Evolutionary conservation across 2,888 invertebrate genomes (phyloP).

Genomic region (Brachynemurus nebulosus): DNA sequence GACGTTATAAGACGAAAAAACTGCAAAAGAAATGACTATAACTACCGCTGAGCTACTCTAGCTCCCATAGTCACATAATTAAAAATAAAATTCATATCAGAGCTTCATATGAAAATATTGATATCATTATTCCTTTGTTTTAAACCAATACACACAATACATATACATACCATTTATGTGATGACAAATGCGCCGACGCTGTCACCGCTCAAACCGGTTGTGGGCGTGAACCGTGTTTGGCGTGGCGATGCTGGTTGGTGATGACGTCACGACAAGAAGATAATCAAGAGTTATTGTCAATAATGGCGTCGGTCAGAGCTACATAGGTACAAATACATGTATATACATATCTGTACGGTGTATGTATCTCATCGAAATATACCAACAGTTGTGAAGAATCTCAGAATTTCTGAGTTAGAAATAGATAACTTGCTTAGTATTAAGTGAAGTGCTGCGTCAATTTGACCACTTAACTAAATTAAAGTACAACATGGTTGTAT

Average conservation of each 20-base stretch:
- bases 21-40: too few relatives aligned
- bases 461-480: conserved; percentile 5
- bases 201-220: too few relatives aligned
- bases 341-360: conserved; percentile 6
- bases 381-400: conserved; percentile 3
- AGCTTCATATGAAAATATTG: too few relatives aligned
- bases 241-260: conserved; percentile 30
- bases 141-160: too few relatives aligned
- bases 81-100: too few relatives aligned
- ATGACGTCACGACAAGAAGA: conserved; percentile 32
- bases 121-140: too few relatives aligned
- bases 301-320: conserved; percentile 30
- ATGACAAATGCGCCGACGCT: too few relatives aligned
- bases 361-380: conserved; percentile 15
- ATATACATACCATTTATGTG: too few relatives aligned
- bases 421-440: conserved; percentile 4
- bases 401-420: background rate
- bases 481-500: conserved; percentile 2
- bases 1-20: too few relatives aligned
- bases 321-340: background rate
- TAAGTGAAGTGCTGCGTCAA: conserved; percentile 4
- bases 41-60: too few relatives aligned
- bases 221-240: conserved; percentile 26
- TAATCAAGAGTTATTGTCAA: conserved; percentile 35
- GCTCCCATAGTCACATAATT: too few relatives aligned